Evolutionary conservation across 2,888 invertebrate species (phyloP).

Genomic region (Scrobipalpa costella): DNA sequence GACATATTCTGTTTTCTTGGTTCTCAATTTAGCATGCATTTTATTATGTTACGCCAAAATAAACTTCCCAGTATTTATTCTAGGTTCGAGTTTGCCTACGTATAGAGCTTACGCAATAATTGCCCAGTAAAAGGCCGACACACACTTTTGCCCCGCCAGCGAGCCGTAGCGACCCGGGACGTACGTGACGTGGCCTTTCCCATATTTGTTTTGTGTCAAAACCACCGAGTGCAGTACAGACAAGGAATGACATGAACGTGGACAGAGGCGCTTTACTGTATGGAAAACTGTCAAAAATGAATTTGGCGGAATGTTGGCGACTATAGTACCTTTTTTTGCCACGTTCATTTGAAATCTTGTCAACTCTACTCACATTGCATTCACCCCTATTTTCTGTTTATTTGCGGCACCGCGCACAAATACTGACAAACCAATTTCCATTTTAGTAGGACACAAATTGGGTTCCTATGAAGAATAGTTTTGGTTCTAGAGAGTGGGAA

Average conservation of each 20-base stretch:
- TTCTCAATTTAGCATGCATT: no score
- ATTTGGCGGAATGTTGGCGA: no score
- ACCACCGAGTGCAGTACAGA: conserved; percentile 21
- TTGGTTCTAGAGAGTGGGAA: background rate
- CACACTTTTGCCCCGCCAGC: conserved; percentile 45
- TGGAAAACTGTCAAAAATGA: no score
- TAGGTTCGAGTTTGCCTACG: background rate
- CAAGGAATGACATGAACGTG: no score
- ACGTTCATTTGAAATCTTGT: no score
- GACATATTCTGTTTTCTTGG: no score
- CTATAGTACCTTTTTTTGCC: no score
- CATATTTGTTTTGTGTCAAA: conserved; percentile 28
- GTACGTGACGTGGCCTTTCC: conserved; percentile 43
- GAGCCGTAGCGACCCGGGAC: conserved; percentile 25
- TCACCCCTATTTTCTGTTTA: background rate
- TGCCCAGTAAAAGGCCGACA: conserved; percentile 35
- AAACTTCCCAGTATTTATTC: background rate
- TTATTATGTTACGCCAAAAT: no score
- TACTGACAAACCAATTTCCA: conserved; percentile 8
- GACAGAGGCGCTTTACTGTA: no score
- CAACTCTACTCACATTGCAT: background rate
- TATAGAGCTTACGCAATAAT: conserved; percentile 46
- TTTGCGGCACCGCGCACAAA: conserved; percentile 1
- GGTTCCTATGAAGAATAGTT: background rate
- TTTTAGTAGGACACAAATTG: background rate